Conservation (phyloP, 1,140 invertebrate genomes). For the Metaphire vulgaris region DNA sequence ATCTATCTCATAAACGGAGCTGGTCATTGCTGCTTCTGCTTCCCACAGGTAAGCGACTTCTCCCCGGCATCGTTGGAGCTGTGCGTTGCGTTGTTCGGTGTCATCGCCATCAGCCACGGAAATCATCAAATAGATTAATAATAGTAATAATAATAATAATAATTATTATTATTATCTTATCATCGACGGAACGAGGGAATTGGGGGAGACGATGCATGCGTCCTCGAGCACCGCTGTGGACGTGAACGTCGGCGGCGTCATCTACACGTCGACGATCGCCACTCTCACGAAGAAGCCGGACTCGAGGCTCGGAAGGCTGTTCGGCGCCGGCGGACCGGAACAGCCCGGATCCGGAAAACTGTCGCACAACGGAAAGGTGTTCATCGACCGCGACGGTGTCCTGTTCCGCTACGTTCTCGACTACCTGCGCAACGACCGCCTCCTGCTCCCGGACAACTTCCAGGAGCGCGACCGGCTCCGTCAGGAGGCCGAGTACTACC, state of each 20-base stretch:
- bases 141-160: no score
- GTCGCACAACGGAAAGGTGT: constrained; percentile 66
- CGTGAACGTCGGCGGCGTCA: constrained; percentile 52
- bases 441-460: constrained; percentile 91
- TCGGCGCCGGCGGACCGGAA: no score
- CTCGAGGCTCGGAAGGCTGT: constrained; percentile 46
- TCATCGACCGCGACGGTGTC: constrained; percentile 93
- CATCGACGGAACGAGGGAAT: no score
- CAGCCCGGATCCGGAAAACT: background rate
- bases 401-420: constrained; percentile 93
- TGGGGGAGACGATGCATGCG: no score
- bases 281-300: constrained; percentile 44
- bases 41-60: no score
- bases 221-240: constrained; percentile 40
- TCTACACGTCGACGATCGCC: constrained; percentile 45
- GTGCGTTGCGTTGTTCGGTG: no score
- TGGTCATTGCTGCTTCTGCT: no score
- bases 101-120: no score
- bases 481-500: constrained; percentile 81
- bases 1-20: no score
- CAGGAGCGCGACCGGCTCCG: constrained; percentile 82
- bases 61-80: no score
- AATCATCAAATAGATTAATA: no score
- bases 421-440: constrained; percentile 79
- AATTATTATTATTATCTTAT: no score